Evolutionary conservation across 2,797 vertebrate genomes (phyloP).

Genomic region (Schizopygopsis pylzovi): DNA sequence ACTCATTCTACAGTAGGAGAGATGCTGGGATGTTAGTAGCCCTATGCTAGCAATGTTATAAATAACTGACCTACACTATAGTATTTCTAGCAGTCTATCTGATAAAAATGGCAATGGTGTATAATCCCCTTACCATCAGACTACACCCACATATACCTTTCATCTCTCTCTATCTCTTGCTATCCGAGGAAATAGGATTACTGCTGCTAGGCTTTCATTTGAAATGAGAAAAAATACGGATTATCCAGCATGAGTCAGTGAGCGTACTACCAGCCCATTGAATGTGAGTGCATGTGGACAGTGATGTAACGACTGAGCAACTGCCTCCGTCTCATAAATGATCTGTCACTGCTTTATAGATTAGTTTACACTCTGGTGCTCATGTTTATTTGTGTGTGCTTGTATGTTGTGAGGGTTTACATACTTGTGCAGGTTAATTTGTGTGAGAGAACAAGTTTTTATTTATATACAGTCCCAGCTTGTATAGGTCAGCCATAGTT

Average conservation of each 20-base stretch:
- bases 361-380: background rate
- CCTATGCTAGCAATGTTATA: background rate
- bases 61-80: background rate
- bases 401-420: background rate
- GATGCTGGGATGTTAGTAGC: background rate
- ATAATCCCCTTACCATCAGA: conserved; percentile 36
- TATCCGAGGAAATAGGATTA: conserved; percentile 53
- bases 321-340: conserved; percentile 1
- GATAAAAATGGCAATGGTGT: background rate
- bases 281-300: background rate
- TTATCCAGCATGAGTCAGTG: conserved; percentile 51
- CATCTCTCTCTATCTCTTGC: conserved; percentile 37
- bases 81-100: conserved; percentile 6
- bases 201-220: conserved; percentile 41
- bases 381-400: conserved; percentile 7
- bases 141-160: conserved; percentile 32
- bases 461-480: conserved; percentile 10
- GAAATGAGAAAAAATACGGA: conserved; percentile 53
- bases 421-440: conserved; percentile 1
- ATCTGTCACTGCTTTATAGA: conserved; percentile 5
- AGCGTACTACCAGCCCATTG: conserved; percentile 4
- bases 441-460: background rate
- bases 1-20: background rate
- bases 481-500: conserved; percentile 12
- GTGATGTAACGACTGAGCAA: background rate